Conservation (phyloP, 2,888 invertebrate species). For the Trissolcus japonicus region DNA sequence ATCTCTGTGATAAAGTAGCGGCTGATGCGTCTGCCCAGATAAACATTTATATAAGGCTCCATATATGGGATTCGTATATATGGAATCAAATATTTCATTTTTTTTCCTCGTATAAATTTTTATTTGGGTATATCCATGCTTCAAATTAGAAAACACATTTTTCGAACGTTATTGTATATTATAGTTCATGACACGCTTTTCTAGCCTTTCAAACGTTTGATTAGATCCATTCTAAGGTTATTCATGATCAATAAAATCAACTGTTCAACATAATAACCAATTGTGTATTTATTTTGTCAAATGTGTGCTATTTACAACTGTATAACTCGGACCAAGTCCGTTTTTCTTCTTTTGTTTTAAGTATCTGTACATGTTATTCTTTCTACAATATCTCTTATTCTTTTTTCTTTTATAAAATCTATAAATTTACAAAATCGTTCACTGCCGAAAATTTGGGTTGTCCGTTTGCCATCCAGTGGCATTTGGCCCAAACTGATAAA, state of each 20-base stretch:
- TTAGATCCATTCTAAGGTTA: slow-evolving; percentile 8
- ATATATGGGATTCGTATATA: too few relatives aligned
- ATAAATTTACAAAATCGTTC: slow-evolving; percentile 29
- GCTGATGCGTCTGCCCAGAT: too few relatives aligned
- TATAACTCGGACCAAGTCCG: neutral
- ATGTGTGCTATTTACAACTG: slow-evolving; percentile 25
- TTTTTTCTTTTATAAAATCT: slow-evolving; percentile 9
- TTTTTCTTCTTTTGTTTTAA: slow-evolving; percentile 9
- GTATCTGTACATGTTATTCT: neutral
- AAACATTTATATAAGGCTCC: too few relatives aligned
- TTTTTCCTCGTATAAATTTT: too few relatives aligned
- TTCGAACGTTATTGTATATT: neutral
- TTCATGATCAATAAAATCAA: slow-evolving; percentile 11
- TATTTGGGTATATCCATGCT: too few relatives aligned
- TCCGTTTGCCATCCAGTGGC: slow-evolving; percentile 86
- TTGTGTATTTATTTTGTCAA: slow-evolving; percentile 15
- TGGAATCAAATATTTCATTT: too few relatives aligned
- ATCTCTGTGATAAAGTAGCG: slow-evolving; percentile 23
- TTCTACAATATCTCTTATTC: neutral
- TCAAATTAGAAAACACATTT: neutral
- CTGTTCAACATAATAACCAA: slow-evolving; percentile 22
- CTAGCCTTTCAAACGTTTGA: too few relatives aligned
- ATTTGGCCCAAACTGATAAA: slow-evolving; percentile 89
- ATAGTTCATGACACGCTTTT: too few relatives aligned
- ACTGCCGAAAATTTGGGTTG: slow-evolving; percentile 78